A percentile compares a stretch with the other conserved stretches of the same genome.
Evolutionary conservation across 2,113 vertebrate species (phyloP).

Genomic region (Sinocyclocheilus anophthalmus): DNA sequence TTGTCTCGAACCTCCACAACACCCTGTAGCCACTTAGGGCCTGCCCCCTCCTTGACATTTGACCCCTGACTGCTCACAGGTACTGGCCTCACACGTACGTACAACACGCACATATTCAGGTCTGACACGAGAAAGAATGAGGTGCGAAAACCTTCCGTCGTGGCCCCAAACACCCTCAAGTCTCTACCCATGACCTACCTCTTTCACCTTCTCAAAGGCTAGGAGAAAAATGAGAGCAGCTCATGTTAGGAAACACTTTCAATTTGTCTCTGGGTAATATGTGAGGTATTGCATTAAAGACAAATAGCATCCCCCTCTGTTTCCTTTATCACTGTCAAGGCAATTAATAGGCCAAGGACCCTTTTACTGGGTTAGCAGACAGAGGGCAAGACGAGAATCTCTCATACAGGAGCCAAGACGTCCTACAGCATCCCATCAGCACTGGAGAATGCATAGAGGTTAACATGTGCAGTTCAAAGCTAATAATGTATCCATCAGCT

Average conservation of each 20-base stretch:
- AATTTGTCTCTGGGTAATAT: conserved; percentile 79
- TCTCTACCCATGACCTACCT: conserved; percentile 44
- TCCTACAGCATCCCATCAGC: conserved; percentile 18
- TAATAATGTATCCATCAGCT: neutral
- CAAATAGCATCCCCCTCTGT: conserved; percentile 77
- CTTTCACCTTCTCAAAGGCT: conserved; percentile 63
- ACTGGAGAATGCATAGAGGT: neutral
- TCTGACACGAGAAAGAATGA: conserved; percentile 28
- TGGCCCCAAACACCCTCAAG: conserved; percentile 38
- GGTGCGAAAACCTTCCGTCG: conserved; percentile 8
- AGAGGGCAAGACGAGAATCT: conserved; percentile 42
- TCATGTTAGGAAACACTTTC: conserved; percentile 74
- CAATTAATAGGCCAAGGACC: conserved; percentile 82
- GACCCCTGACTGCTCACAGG: conserved; percentile 68
- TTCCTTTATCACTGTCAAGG: conserved; percentile 83
- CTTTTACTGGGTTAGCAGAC: conserved; percentile 69
- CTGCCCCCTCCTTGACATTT: conserved; percentile 68
- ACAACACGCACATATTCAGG: neutral
- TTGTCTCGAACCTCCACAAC: neutral
- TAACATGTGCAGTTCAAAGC: neutral
- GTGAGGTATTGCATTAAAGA: conserved; percentile 76
- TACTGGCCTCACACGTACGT: conserved; percentile 49
- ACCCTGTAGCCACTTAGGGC: conserved; percentile 52
- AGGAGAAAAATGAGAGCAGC: conserved; percentile 69
- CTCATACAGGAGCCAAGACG: conserved; percentile 45